Percentiles rank a stretch among this genome's conserved stretches.
Evolutionary conservation across 2,888 invertebrate species (phyloP).

Genomic region (Tinea pellionella): DNA sequence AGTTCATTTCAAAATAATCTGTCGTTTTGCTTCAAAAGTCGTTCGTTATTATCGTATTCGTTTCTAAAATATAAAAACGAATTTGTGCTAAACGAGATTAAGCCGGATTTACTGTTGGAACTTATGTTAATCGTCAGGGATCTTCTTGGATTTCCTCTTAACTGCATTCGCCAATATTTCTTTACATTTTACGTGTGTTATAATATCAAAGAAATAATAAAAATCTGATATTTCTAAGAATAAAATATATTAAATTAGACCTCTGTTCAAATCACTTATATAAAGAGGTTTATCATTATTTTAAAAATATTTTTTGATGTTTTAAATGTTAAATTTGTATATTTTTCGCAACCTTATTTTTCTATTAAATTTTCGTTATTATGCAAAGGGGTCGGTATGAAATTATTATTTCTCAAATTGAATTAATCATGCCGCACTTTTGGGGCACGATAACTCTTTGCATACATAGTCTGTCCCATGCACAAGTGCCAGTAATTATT

Average conservation of each 20-base stretch:
- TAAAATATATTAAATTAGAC: neutral
- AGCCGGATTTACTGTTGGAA: conserved; percentile 18
- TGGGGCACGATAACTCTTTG: neutral
- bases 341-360: too few relatives aligned
- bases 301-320: too few relatives aligned
- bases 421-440: neutral
- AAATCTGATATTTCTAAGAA: neutral
- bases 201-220: neutral
- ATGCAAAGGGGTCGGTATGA: too few relatives aligned
- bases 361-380: too few relatives aligned
- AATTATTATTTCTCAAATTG: too few relatives aligned
- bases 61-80: conserved; percentile 22
- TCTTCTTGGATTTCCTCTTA: conserved; percentile 5
- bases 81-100: conserved; percentile 23
- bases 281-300: too few relatives aligned
- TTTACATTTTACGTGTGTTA: neutral
- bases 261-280: neutral
- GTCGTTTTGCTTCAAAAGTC: neutral
- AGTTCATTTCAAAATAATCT: conserved; percentile 20
- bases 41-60: conserved; percentile 29
- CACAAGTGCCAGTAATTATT: neutral
- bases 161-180: neutral
- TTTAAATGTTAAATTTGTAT: too few relatives aligned
- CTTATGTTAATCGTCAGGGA: conserved; percentile 3
- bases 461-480: neutral